Base-by-base conservation (phyloP, 2,888 invertebrate genomes). In the Dicranocentrus wangi region DNA sequence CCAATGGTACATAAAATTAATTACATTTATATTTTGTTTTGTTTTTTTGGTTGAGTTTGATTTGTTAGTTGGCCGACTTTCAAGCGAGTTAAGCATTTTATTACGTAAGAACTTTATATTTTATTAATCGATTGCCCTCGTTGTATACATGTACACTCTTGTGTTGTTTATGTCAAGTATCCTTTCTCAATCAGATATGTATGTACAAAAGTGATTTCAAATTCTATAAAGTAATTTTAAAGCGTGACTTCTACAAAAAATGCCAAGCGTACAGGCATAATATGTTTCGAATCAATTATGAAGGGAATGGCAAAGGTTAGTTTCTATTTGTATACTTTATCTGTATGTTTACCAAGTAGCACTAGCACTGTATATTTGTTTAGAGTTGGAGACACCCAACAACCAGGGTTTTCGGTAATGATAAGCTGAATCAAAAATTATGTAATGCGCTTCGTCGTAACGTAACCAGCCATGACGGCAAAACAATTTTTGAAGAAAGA, bases 151-250 rank as follows among this genome's bases (percentile, higher is more conserved):
- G 60, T 72, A 66, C 21, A 58, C 28, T 71, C 61, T 60, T 47
- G 21, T 23, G 61, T 53, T 43, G 21, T 51, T 61, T 32, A 28
- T 47, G 60, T 63, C 17, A 58, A 42, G 2, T 61, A 21, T 60
- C 2, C 39, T 61, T 72, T 65, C 65, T 66, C 47, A 66, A 72
- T 79, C 60, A 58, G 66, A 72, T 73, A 51, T 73, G 43, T 47
- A 70, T 79, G 79, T 79, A 79, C 79, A 79, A 72, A 79, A 65
- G 19, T 78, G 28, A 58, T 79, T 65, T 68, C 65, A 43, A 78
- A 71, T 63, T 58, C 58, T 66, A 72, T 58, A 72, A 66, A 66
- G 66, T 79, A 72, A 72, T 71, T 79, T 79, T 72, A 72, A 23
- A 42, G 47, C 51, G 61, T 76, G 76, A 76, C 76, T 42, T 65